Percentiles rank a stretch among this genome's conserved stretches.
Conservation (phyloP, 35 echinoderm and acorn worm genomes). For the Holothuria glaberrima region DNA sequence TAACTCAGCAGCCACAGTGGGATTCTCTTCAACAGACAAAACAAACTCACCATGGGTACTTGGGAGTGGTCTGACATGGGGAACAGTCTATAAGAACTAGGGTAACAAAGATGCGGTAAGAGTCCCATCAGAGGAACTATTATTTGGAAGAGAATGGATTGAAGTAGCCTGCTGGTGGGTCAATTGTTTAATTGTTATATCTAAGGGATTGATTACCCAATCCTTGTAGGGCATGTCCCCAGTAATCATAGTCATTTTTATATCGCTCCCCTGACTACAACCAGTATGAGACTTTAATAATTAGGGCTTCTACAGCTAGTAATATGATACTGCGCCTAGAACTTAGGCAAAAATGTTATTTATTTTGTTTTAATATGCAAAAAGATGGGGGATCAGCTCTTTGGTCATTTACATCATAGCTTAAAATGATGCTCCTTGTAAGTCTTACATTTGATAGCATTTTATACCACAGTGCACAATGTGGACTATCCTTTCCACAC, state of each 20-base stretch:
- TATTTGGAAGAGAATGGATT: background rate
- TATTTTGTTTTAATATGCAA: too few relatives aligned
- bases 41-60: slow-evolving; percentile 39
- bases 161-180: slow-evolving; percentile 34
- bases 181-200: slow-evolving; percentile 60
- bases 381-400: too few relatives aligned
- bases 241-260: slow-evolving; percentile 17
- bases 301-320: too few relatives aligned
- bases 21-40: slow-evolving; percentile 52
- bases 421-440: too few relatives aligned
- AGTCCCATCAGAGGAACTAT: background rate
- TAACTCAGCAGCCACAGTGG: background rate
- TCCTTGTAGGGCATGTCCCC: slow-evolving; percentile 7
- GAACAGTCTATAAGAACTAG: slow-evolving; percentile 24
- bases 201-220: slow-evolving; percentile 43
- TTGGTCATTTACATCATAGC: too few relatives aligned
- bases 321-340: too few relatives aligned
- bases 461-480: too few relatives aligned
- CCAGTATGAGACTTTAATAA: too few relatives aligned
- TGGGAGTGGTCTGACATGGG: slow-evolving; percentile 3
- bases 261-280: too few relatives aligned
- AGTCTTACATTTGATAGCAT: too few relatives aligned
- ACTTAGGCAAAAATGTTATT: too few relatives aligned
- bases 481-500: too few relatives aligned
- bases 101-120: slow-evolving; percentile 24